Conservation (phyloP, 2,888 invertebrate species). For the Anorthoa munda region DNA sequence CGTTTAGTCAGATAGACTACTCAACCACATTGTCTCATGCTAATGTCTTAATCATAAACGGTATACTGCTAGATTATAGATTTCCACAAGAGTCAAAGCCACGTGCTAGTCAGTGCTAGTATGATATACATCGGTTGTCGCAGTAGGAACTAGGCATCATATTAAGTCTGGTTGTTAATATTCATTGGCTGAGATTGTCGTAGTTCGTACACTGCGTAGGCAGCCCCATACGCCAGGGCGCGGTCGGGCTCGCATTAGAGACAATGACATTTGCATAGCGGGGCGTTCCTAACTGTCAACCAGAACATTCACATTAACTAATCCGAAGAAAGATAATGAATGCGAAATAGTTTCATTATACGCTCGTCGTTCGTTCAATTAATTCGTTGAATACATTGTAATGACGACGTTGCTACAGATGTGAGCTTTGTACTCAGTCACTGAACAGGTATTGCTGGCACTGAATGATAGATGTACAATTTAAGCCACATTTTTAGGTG, state of each 20-base stretch:
- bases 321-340: slow-evolving; percentile 82
- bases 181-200: slow-evolving; percentile 86
- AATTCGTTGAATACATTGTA: slow-evolving; percentile 69
- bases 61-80: neutral
- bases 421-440: slow-evolving; percentile 24
- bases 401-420: slow-evolving; percentile 40
- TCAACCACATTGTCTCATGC: slow-evolving; percentile 2
- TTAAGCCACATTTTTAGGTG: neutral
- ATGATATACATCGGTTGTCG: slow-evolving; percentile 72
- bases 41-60: slow-evolving; percentile 38
- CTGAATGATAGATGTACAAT: neutral
- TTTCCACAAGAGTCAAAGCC: slow-evolving; percentile 6
- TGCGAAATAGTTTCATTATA: slow-evolving; percentile 83
- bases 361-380: slow-evolving; percentile 71
- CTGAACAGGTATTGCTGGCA: slow-evolving; percentile 26
- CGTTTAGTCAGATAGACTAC: neutral
- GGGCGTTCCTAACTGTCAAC: slow-evolving; percentile 89
- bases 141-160: slow-evolving; percentile 78
- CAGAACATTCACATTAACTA: slow-evolving; percentile 88
- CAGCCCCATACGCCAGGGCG: slow-evolving; percentile 80
- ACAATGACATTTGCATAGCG: slow-evolving; percentile 89
- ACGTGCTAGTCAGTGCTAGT: slow-evolving; percentile 29
- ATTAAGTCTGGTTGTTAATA: slow-evolving; percentile 84
- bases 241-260: slow-evolving; percentile 85
- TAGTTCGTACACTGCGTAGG: slow-evolving; percentile 80